Evolutionary conservation across 1,140 invertebrate species (phyloP), one percentile per base, ranked within the genome.

Genomic region (Drosophila hydei): DNA sequence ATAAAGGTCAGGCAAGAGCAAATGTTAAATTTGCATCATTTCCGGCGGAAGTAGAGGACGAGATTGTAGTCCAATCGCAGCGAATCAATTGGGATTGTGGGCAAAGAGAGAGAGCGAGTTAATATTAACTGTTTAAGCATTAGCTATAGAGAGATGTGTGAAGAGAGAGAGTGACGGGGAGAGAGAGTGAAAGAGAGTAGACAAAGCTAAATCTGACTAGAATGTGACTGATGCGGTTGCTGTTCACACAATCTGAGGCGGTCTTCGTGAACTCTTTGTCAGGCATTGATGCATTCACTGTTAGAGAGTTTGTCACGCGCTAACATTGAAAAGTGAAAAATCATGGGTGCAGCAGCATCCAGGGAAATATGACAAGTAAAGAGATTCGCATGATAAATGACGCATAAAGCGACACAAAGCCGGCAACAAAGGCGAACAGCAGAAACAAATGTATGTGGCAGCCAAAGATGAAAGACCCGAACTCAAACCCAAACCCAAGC

Each of bases 321-420:
- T 73, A 55, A 71, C 55, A 62, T 64, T 71, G 65, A 47, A 74
- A 73, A 79, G 79, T 88, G 83, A 81, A 88, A 76, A 88, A 83
- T 88, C 83, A 88, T 81, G 58, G 63, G 8, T 67, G 69, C 61
- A 42, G 47, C 19, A 40, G 42, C 25, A 38, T 3, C 16, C 56
- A 36, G 62, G 45, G 51, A 63, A 79, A 74, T 79, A 73, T 88
- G 83, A 88, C 83, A 88, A 62, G 61, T 47, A 79, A 69, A 71
- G 81, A 60, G 75, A 76, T 72, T 61, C 69, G 27, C 69, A 73
- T 88, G 83, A 88, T 88, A 88, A 88, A 88, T 88, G 83, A 88
- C 68, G 78, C 75, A 78, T 72, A 77, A 85, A 68, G 50, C 43
- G 83, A 71, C 75, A 88, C 62, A 76, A 79, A 75, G 72, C 63